Base-by-base conservation (phyloP, 2,113 vertebrate genomes). In the Eurystomus gularis region DNA sequence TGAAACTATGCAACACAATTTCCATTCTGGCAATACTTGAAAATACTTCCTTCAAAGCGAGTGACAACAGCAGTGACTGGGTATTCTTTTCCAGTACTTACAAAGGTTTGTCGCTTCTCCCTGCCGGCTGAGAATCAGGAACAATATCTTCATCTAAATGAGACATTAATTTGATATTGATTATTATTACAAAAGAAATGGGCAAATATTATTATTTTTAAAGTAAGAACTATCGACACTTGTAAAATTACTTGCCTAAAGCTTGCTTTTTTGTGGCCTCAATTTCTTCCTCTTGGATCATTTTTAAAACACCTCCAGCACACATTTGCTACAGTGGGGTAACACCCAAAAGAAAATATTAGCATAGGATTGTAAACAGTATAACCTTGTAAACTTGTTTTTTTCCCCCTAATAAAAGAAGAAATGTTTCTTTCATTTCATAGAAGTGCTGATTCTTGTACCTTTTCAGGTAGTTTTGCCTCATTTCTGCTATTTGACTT, bases 81-180 rank as follows among this genome's bases (percentile, higher is more conserved):
- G 46, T 46, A 17, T 42, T 46, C 39, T 79, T 92, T 93, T 40
- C 64, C 51, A 90, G 29, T 95, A 97, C 99, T 99, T 98, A 99
- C 99, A 66, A 55, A 93, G 89, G 68, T 82, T 92, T 97, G 57
- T 44, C 94, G 88, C 55, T 91, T 96, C 61, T 98, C 28, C 14
- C 68, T 58, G 13, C 73, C 83, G 98, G 97, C 95, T 98, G 98
- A 42, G 98, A 98, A 95, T 99, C 98, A 69, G 98, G 98, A 86
- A 98, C 96, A 95, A 97, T 66, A 86, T 98, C 97, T 65, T 97
- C 92, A 88, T 97, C 99, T 99, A 98, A 96, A 96, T 62, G 28
- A 97, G 95, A 97, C 16, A 98, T 82, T 70, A 40, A 28, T 42
- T 70, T 95, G 40, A 62, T 65, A 78, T 90, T 33, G 79, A 65